phyloP scores from a whole-genome alignment of 2,888 invertebrate genomes.

The Microplitis manilae region DNA sequence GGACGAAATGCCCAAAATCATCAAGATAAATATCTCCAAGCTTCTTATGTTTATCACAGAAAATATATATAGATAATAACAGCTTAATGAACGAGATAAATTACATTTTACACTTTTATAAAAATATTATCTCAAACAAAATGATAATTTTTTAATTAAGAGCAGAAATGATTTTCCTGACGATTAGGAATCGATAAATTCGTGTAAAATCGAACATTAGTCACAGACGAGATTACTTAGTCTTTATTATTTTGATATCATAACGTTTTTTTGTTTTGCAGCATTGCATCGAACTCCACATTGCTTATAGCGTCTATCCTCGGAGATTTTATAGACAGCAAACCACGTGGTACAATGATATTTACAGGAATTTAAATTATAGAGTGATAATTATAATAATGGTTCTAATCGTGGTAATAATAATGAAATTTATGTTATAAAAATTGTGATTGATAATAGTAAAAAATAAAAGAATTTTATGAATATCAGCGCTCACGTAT shows the following conservation, averaged over 20 bases:
- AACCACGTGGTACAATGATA: constrained; percentile 24
- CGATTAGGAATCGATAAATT: neutral
- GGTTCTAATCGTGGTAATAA: neutral
- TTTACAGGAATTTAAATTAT: neutral
- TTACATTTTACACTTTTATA: neutral
- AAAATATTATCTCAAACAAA: no score
- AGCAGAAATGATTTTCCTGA: neutral
- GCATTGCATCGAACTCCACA: constrained; percentile 7
- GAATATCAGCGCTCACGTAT: constrained; percentile 54
- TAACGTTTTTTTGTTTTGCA: constrained; percentile 28
- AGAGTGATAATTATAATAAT: neutral
- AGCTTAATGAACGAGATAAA: neutral
- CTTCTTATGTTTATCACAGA: constrained; percentile 13
- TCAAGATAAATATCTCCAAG: neutral
- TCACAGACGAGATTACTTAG: neutral
- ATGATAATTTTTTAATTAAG: no score
- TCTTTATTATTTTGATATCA: neutral
- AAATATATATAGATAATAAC: neutral
- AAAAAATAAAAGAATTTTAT: neutral
- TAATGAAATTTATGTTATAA: neutral
- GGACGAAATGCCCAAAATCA: constrained; percentile 7
- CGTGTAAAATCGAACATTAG: neutral
- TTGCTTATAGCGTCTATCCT: constrained; percentile 3
- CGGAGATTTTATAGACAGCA: neutral
- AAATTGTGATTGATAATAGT: neutral